These are phyloP conservation scores for Patiria pectinifera DNA, from an alignment of 53 echinoderm and acorn worm genomes.

Conservation along the genomic window DNA sequence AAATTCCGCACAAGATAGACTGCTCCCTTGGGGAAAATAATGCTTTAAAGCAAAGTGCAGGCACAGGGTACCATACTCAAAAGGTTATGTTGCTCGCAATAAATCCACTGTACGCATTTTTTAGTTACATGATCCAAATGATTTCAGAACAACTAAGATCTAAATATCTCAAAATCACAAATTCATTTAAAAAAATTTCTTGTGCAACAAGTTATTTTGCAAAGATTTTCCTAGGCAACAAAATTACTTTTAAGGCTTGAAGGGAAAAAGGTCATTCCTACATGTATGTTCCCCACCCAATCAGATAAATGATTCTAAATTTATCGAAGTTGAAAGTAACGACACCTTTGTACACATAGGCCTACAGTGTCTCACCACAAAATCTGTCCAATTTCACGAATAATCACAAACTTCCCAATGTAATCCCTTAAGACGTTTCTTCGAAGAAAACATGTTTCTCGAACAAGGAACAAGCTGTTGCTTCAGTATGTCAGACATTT, in stretches of 20 bases:
- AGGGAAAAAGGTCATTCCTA: no score
- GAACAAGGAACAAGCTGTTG: neutral
- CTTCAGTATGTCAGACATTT: neutral
- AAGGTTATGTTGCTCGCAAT: neutral
- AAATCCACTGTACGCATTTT: no score
- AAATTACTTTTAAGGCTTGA: no score
- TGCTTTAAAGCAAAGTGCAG: neutral
- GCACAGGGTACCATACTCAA: neutral
- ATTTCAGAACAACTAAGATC: no score
- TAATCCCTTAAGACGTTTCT: slow-evolving; percentile 1
- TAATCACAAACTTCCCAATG: neutral
- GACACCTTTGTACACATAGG: neutral
- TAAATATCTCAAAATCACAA: no score
- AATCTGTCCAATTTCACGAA: neutral
- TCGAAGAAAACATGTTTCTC: neutral
- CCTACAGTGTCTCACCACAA: neutral
- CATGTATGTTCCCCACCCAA: no score
- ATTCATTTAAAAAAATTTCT: no score
- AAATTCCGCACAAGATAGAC: neutral
- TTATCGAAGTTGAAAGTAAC: neutral
- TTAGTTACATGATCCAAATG: no score
- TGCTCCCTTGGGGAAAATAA: neutral
- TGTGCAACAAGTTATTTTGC: no score
- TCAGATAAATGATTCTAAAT: neutral
- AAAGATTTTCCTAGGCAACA: no score